Evolutionary conservation across 2,888 invertebrate species (phyloP), one percentile per base, ranked within the genome.

Genomic region (Tenthredo distinguenda): DNA sequence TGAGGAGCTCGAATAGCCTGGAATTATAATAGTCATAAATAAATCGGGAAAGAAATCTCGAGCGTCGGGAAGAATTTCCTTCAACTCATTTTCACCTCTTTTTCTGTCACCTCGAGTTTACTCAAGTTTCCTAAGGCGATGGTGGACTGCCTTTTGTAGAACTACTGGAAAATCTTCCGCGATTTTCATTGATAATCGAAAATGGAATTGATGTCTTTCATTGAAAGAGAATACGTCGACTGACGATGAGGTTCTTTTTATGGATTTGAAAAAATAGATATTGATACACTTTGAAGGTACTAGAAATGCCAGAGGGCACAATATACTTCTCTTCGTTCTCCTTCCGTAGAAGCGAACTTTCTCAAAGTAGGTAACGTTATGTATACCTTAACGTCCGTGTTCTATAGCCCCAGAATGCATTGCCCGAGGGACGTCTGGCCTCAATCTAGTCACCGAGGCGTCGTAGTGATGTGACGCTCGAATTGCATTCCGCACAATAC

Each of bases 391-490:
- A 68, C 68, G 68, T 68, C 18, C 43, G 37, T 72, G 15, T 40
- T n/a, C 43, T 10, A 62, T n/a, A 43, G 26, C 21, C 43, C 74
- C 55, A 77, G 77, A 77, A 77, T 77, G 77, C 77, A 77, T 77
- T 50, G 77, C 77, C 77, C 50, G 77, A 55, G 77, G 77, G 77
- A 77, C 77, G 77, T 40, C 40, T 74, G 72, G 72, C 77, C 77
- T 77, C 77, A 55, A 55, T 50, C 34, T 55, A 37, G n/a, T 71
- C 71, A 71, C 21, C 71, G 37, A 71, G 71, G 34, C 34, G 71
- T 71, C 71, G 71, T 26, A 18, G 34, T 68, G 68, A 31, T 18
- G 26, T 74, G 43, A 40, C 21, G 72, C 72, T 74, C 40, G 72
- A 74, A 74, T 74, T 74, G 72, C 72, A 74, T 40, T 43, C 2